Percentiles rank a stretch among this genome's conserved stretches.
These are phyloP conservation scores for Acrobasis suavella DNA, from an alignment of 2,888 invertebrate genomes.

Conservation along the genomic window DNA sequence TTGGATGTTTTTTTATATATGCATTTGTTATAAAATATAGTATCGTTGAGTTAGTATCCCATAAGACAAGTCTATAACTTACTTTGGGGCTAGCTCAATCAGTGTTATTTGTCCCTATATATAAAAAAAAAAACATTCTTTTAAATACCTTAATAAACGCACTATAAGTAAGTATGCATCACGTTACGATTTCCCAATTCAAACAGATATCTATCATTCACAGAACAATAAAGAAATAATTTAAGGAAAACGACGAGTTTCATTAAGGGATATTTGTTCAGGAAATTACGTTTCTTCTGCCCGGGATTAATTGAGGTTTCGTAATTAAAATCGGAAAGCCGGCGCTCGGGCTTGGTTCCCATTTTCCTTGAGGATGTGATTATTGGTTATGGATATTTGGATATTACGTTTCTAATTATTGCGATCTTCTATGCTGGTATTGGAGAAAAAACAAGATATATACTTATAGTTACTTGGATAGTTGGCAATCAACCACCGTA, in stretches of 20 bases:
- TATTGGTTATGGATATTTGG: constrained; percentile 12
- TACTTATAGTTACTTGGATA: too few relatives aligned
- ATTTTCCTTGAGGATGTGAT: not conserved
- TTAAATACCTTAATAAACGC: too few relatives aligned
- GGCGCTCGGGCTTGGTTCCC: not conserved
- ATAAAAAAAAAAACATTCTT: too few relatives aligned
- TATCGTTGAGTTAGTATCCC: too few relatives aligned
- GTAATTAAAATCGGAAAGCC: constrained; percentile 28
- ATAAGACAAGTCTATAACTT: too few relatives aligned
- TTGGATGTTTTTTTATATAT: too few relatives aligned
- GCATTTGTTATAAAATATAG: too few relatives aligned
- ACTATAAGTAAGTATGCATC: not conserved
- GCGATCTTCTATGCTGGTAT: too few relatives aligned
- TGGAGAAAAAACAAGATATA: too few relatives aligned
- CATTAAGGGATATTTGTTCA: constrained; percentile 24
- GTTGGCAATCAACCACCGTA: too few relatives aligned
- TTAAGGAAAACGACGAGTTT: constrained; percentile 15
- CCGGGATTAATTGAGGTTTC: constrained; percentile 26
- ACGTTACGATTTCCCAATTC: not conserved
- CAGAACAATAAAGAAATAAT: constrained; percentile 4
- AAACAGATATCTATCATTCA: not conserved
- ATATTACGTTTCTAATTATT: constrained; percentile 3
- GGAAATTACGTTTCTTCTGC: constrained; percentile 22
- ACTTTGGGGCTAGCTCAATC: too few relatives aligned
- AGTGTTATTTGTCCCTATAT: too few relatives aligned